Conservation (phyloP, 2,888 invertebrate species). For the Aplocera efformata region DNA sequence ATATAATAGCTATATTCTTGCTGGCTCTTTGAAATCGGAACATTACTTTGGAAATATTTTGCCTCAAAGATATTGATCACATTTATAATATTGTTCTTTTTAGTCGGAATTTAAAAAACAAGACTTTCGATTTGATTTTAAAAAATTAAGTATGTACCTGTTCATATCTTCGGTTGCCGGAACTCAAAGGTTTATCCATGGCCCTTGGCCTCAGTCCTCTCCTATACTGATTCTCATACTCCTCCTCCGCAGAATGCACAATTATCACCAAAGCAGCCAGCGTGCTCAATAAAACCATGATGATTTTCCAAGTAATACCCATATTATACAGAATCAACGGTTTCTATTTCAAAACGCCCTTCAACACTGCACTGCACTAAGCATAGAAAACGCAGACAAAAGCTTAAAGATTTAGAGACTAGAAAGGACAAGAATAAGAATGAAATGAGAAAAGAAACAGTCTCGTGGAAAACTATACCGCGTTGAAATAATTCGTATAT, state of each 20-base stretch:
- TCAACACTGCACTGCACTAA: slow-evolving; percentile 35
- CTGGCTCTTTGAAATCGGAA: too few relatives aligned
- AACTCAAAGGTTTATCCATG: slow-evolving; percentile 51
- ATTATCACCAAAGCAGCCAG: slow-evolving; percentile 73
- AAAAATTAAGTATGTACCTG: too few relatives aligned
- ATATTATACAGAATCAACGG: slow-evolving; percentile 54
- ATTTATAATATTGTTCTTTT: too few relatives aligned
- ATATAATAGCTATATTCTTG: too few relatives aligned
- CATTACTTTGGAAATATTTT: too few relatives aligned
- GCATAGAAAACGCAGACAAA: slow-evolving; percentile 23
- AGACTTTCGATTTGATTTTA: too few relatives aligned
- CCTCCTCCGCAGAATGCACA: slow-evolving; percentile 68
- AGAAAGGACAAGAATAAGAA: slow-evolving; percentile 35
- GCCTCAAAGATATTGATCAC: too few relatives aligned
- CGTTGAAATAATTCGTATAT: too few relatives aligned
- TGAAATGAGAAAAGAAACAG: slow-evolving; percentile 25
- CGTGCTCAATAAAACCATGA: slow-evolving; percentile 71
- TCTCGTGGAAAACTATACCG: too few relatives aligned
- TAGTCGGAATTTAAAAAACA: too few relatives aligned
- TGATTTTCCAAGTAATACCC: slow-evolving; percentile 61
- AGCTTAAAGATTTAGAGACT: slow-evolving; percentile 3
- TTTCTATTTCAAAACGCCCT: slow-evolving; percentile 27
- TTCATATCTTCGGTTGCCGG: slow-evolving; percentile 48
- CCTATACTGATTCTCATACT: slow-evolving; percentile 51
- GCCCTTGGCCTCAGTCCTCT: slow-evolving; percentile 52